Percentiles rank a stretch among this genome's conserved stretches.
Evolutionary conservation across 92 coral and sea anemone genomes (phyloP).

Genomic region (Micromussa lordhowensis): DNA sequence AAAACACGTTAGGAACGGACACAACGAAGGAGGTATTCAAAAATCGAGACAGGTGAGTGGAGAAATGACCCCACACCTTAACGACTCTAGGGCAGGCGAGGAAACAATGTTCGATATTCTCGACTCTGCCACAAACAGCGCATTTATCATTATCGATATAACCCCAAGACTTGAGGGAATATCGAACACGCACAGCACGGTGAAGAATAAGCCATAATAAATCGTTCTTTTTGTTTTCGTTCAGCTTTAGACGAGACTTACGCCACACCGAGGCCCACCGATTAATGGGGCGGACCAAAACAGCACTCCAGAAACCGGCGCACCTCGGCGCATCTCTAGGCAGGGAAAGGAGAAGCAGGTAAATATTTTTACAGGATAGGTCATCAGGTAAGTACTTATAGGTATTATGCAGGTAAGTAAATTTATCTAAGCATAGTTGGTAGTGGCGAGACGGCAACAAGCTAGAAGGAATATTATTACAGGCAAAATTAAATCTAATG

Average conservation of each 20-base stretch:
- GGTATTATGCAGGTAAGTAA: too few species aligned
- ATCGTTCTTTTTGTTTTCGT: slow-evolving; percentile 11
- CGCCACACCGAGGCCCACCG: slow-evolving; percentile 16
- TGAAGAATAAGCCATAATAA: slow-evolving; percentile 26
- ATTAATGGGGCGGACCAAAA: not conserved
- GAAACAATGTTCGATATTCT: slow-evolving; percentile 50
- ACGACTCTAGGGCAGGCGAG: not conserved
- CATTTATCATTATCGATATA: too few species aligned
- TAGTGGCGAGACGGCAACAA: not conserved
- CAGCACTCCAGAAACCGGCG: slow-evolving; percentile 15
- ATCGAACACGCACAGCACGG: slow-evolving; percentile 7
- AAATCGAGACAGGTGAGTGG: not conserved
- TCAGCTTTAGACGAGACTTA: not conserved
- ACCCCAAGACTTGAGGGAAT: slow-evolving; percentile 18
- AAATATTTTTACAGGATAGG: not conserved
- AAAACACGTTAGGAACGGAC: not conserved
- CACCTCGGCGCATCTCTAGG: not conserved
- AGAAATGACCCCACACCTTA: slow-evolving; percentile 5
- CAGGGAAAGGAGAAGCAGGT: not conserved
- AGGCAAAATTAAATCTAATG: not conserved
- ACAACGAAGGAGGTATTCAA: not conserved
- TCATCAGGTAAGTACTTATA: not conserved
- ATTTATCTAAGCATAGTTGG: too few species aligned
- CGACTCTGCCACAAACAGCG: slow-evolving; percentile 18
- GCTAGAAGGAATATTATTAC: not conserved